Percentiles rank a stretch among this genome's conserved stretches.
Evolutionary conservation across 2,797 vertebrate genomes (phyloP).

Genomic region (Hemitrygon akajei): DNA sequence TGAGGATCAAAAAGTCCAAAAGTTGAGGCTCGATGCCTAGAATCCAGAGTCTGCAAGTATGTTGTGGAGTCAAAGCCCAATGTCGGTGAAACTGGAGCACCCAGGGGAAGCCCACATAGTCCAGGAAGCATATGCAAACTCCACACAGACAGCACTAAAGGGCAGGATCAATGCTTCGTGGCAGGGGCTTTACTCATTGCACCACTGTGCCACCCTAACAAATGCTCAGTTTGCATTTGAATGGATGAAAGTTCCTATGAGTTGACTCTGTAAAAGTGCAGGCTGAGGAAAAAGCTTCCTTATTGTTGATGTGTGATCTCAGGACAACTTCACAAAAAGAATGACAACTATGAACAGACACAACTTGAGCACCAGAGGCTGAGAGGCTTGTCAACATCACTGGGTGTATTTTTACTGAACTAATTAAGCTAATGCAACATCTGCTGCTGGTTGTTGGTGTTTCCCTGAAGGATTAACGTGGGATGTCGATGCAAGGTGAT

Average conservation of each 20-base stretch:
- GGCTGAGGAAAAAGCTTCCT: neutral
- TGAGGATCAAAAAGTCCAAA: too few species aligned
- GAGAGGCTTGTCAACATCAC: too few species aligned
- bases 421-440: neutral
- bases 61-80: too few species aligned
- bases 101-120: too few species aligned
- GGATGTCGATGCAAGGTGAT: neutral
- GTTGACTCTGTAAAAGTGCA: neutral
- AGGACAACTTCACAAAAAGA: neutral
- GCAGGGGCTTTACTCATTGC: too few species aligned
- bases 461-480: neutral
- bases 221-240: neutral
- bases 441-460: neutral
- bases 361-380: neutral
- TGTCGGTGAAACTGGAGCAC: too few species aligned
- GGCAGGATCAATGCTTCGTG: too few species aligned
- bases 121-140: too few species aligned
- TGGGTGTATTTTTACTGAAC: neutral
- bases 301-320: neutral
- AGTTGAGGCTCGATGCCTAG: too few species aligned
- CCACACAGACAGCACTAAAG: too few species aligned
- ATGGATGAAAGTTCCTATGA: neutral
- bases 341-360: neutral
- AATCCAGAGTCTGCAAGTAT: too few species aligned
- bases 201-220: too few species aligned